phyloP scores from a whole-genome alignment of 2,888 invertebrate genomes.

The Nezara viridula region DNA sequence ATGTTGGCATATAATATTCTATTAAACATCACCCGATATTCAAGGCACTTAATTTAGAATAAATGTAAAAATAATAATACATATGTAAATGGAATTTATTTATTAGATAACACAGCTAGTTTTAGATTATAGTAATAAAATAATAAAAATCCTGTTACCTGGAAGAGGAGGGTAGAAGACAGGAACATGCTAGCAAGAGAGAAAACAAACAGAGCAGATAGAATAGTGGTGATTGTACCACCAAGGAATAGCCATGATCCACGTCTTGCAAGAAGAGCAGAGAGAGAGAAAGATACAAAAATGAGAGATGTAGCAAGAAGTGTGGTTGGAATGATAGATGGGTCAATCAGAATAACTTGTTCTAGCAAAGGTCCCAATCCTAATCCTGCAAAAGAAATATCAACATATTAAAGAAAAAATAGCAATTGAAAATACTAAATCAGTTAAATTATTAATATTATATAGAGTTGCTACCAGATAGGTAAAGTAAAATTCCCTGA shows the following conservation, averaged over 20 bases:
- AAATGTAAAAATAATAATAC: no score
- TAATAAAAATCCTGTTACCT: slow-evolving; percentile 73
- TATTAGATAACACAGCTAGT: no score
- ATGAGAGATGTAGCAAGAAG: slow-evolving; percentile 87
- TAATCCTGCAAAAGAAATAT: slow-evolving; percentile 74
- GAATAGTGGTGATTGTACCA: slow-evolving; percentile 86
- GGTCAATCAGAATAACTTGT: slow-evolving; percentile 84
- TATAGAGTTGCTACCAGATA: no score
- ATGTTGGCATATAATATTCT: no score
- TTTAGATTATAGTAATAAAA: no score
- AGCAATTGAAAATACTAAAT: neutral
- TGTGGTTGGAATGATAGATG: slow-evolving; percentile 90
- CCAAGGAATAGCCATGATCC: slow-evolving; percentile 93
- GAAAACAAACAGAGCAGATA: slow-evolving; percentile 84
- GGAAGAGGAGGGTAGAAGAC: slow-evolving; percentile 83
- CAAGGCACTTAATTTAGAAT: no score
- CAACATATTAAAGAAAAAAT: neutral
- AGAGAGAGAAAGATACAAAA: slow-evolving; percentile 91
- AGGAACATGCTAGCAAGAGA: slow-evolving; percentile 88
- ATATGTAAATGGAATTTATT: no score
- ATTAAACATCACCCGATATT: no score
- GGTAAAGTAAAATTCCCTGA: no score
- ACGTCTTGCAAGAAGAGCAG: slow-evolving; percentile 87
- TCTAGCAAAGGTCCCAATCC: slow-evolving; percentile 89
- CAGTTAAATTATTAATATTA: no score